Percentiles rank a stretch among this genome's conserved stretches.
Evolutionary conservation across 2,113 vertebrate species (phyloP).

Genomic region (mouse (Mus musculus)): DNA sequence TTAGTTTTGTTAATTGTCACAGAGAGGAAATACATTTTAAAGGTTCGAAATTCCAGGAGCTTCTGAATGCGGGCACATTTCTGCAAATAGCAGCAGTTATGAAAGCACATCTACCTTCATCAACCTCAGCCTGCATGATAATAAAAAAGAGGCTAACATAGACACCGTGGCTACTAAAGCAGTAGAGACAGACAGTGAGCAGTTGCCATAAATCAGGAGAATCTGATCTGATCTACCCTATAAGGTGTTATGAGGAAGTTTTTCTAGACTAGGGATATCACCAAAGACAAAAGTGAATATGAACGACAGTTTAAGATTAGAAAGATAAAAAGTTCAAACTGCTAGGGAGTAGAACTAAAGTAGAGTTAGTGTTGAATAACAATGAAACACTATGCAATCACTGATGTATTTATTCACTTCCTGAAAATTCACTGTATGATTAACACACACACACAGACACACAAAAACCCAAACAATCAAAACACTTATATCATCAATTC

Average conservation of each 20-base stretch:
- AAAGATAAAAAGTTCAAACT: background rate
- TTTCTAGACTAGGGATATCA: background rate
- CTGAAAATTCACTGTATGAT: background rate
- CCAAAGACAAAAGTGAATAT: background rate
- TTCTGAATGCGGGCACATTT: background rate
- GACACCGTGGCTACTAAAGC: background rate
- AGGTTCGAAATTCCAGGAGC: background rate
- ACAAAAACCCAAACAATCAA: too few species aligned
- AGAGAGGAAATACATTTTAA: background rate
- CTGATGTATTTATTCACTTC: background rate
- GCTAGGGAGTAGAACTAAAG: background rate
- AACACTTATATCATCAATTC: background rate
- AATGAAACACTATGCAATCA: background rate
- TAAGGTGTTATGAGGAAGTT: background rate
- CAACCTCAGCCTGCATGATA: background rate
- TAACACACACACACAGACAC: too few species aligned
- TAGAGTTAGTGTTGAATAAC: background rate
- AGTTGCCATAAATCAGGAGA: background rate
- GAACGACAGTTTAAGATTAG: background rate
- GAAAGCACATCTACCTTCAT: background rate
- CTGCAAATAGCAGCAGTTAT: background rate
- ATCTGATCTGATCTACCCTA: background rate
- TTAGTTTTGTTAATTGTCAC: conserved; percentile 24
- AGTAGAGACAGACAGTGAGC: too few species aligned
- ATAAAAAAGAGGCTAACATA: background rate